phyloP scores from a whole-genome alignment of 2,113 vertebrate genomes.

The Ageneiosus marmoratus region DNA sequence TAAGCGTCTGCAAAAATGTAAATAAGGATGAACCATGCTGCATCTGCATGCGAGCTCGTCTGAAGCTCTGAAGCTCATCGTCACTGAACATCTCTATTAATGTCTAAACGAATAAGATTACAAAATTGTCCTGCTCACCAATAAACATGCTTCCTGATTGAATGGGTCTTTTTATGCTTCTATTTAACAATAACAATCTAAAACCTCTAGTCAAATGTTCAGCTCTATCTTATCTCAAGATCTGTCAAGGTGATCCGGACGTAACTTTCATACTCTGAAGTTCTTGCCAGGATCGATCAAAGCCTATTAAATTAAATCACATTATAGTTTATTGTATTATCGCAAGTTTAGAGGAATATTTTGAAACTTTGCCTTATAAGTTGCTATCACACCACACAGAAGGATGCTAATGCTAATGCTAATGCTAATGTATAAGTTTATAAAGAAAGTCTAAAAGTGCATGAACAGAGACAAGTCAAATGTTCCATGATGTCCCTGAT shows the following conservation, averaged over 20 bases:
- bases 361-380: background rate
- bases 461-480: background rate
- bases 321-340: too few species aligned
- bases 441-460: background rate
- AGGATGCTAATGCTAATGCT: background rate
- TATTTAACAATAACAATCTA: background rate
- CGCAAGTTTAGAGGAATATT: too few species aligned
- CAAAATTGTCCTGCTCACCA: background rate
- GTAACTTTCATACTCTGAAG: too few species aligned
- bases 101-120: background rate
- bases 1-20: constrained; percentile 12
- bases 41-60: background rate
- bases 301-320: too few species aligned
- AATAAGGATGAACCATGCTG: background rate
- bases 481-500: too few species aligned
- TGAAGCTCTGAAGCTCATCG: background rate
- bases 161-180: background rate
- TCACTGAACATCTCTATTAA: background rate
- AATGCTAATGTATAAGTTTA: too few species aligned
- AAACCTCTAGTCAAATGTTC: too few species aligned
- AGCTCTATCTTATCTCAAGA: too few species aligned
- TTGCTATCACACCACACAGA: too few species aligned
- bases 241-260: too few species aligned
- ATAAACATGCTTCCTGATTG: background rate
- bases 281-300: background rate